Base-by-base conservation (phyloP, 2,113 vertebrate genomes). In the Sakesphorus luctuosus region DNA sequence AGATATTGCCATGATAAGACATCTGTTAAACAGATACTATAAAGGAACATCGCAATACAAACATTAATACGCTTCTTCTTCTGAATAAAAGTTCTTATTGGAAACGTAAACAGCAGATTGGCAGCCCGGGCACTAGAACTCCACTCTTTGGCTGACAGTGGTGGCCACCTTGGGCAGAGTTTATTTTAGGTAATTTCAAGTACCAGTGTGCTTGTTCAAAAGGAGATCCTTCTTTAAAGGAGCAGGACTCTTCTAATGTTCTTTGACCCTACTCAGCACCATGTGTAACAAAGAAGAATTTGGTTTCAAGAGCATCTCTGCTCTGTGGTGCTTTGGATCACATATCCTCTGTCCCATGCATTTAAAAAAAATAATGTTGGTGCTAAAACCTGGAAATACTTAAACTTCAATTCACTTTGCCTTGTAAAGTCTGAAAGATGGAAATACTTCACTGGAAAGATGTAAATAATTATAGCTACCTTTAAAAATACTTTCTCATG, bases 401-500 rank as follows among this genome's bases (percentile, higher is more conserved):
- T 73, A 29, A 75, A 47, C 46, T 87, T 24, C 47, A 71, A 4
- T 61, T 79, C 18, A 33, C 0, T 77, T 93, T 89, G 47, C 49
- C 23, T 79, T 82, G 33, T 76, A 12, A 89, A 79, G 46, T 67
- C 62, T 83, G 53, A 61, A 90, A 74, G 55, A 74, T 71, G 18
- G 46, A 83, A 93, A 38, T 82, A 33, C 20, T 91, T 96, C 13
- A 21, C 46, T 69, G 53, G 43, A 79, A 76, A 94, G 71, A 71
- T 67, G n/a, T 66, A 82, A 93, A 71, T 28, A 58, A 18, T 93
- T 95, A 50, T 2, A 83, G 43, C 36, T 91, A 85, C 56, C 33
- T 87, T 91, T 18, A 89, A 88, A 94, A 94, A 72, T 81, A 77
- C 81, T 66, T 86, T 89, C 49, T 93, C 13, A 7, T 91, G 91